Percentiles rank a stretch among this genome's conserved stretches.
Evolutionary conservation across 2,113 vertebrate species (phyloP).

Genomic region (Calyptommatus sinebrachiatus): DNA sequence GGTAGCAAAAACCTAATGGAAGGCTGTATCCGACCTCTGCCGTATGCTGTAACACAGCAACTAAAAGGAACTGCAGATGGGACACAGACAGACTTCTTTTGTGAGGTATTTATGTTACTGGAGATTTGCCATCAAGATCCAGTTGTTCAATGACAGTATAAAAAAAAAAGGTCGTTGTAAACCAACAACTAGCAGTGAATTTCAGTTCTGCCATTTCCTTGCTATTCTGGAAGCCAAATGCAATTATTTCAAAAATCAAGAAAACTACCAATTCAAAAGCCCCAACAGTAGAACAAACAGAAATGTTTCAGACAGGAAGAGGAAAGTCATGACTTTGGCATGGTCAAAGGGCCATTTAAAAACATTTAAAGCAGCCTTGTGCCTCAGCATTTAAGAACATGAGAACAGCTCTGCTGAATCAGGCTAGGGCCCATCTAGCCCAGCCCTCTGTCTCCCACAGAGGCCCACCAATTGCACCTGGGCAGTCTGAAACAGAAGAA

Average conservation of each 20-base stretch:
- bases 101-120: background rate
- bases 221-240: background rate
- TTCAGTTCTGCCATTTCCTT: background rate
- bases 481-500: no score
- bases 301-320: background rate
- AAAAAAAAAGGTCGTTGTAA: background rate
- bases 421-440: no score
- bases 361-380: no score
- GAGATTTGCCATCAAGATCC: background rate
- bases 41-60: background rate
- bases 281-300: background rate
- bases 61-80: background rate
- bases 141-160: background rate
- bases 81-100: background rate
- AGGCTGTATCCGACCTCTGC: background rate
- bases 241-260: background rate
- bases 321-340: background rate
- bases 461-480: no score
- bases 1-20: no score
- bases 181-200: background rate
- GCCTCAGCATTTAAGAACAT: no score
- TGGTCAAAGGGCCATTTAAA: no score
- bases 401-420: no score
- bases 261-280: background rate
- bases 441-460: no score